phyloP scores from a whole-genome alignment of 2,113 vertebrate genomes.

The Speoplatyrhinus poulsoni region DNA sequence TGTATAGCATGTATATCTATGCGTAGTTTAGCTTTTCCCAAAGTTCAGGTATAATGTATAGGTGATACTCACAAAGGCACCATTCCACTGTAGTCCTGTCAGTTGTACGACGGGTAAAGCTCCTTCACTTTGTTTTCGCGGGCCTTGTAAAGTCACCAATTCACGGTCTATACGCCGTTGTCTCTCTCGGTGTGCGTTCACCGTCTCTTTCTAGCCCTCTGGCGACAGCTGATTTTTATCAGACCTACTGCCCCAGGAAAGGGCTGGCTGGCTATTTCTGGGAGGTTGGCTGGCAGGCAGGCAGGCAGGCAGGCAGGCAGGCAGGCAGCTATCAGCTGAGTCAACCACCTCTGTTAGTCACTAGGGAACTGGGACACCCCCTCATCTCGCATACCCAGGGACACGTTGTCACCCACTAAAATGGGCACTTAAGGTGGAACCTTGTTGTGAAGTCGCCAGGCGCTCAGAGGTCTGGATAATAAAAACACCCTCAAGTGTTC shows the following conservation, averaged over 20 bases:
- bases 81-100: background rate
- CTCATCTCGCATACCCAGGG: constrained; percentile 53
- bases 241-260: constrained; percentile 35
- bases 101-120: constrained; percentile 7
- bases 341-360: constrained; percentile 78
- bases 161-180: constrained; percentile 37
- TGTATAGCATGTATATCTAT: too few relatives aligned
- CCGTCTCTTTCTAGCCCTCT: constrained; percentile 69
- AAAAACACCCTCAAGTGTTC: constrained; percentile 14
- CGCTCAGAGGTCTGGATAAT: constrained; percentile 2
- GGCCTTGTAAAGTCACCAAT: constrained; percentile 17
- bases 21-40: too few relatives aligned
- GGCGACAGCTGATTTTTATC: constrained; percentile 88
- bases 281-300: constrained; percentile 74
- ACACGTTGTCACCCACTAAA: constrained; percentile 64
- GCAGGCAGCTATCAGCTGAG: constrained; percentile 76
- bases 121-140: constrained; percentile 4
- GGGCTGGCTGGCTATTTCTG: constrained; percentile 82
- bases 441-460: constrained; percentile 42
- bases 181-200: constrained; percentile 25
- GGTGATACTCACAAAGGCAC: constrained; percentile 59
- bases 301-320: constrained; percentile 68
- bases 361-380: constrained; percentile 45
- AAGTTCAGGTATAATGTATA: background rate
- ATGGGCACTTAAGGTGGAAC: constrained; percentile 42